phyloP scores from a whole-genome alignment of 2,888 invertebrate species.

The Polia nebulosa region DNA sequence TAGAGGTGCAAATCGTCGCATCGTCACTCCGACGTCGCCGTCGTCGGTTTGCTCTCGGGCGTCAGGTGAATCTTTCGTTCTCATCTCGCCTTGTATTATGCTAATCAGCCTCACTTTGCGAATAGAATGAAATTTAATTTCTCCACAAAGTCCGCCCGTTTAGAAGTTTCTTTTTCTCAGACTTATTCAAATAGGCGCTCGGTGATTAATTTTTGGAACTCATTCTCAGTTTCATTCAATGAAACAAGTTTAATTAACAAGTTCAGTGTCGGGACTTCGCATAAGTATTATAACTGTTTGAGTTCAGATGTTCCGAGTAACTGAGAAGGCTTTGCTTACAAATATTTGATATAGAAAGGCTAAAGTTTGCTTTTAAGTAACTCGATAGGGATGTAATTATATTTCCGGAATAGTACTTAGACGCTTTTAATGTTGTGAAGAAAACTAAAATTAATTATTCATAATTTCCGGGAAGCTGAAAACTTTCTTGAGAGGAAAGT shows the following conservation, averaged over 20 bases:
- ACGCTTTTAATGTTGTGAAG: conserved; percentile 42
- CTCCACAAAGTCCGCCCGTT: conserved; percentile 78
- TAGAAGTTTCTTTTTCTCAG: conserved; percentile 83
- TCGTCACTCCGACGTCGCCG: conserved; percentile 3
- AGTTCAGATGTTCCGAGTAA: conserved; percentile 59
- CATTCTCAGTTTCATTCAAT: conserved; percentile 86
- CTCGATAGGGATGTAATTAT: conserved; percentile 48
- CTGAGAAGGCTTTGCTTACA: conserved; percentile 46
- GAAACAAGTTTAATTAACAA: conserved; percentile 89
- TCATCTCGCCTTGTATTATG: conserved; percentile 87
- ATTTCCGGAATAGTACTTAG: conserved; percentile 24
- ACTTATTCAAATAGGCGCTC: conserved; percentile 81
- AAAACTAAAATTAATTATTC: conserved; percentile 45
- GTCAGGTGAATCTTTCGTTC: conserved; percentile 77
- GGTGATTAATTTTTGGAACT: conserved; percentile 87
- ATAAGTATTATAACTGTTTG: conserved; percentile 72
- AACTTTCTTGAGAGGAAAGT: conserved; percentile 42
- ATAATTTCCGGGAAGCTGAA: conserved; percentile 15
- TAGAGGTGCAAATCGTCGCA: conserved; percentile 32
- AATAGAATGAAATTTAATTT: conserved; percentile 87
- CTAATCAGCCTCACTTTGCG: conserved; percentile 81
- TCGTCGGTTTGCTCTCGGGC: conserved; percentile 50
- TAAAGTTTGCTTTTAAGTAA: conserved; percentile 51
- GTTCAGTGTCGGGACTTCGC: conserved; percentile 77
- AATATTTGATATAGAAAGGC: conserved; percentile 49